Conservation (phyloP, 2,888 invertebrate genomes). For the Drosophila meridiana region DNA sequence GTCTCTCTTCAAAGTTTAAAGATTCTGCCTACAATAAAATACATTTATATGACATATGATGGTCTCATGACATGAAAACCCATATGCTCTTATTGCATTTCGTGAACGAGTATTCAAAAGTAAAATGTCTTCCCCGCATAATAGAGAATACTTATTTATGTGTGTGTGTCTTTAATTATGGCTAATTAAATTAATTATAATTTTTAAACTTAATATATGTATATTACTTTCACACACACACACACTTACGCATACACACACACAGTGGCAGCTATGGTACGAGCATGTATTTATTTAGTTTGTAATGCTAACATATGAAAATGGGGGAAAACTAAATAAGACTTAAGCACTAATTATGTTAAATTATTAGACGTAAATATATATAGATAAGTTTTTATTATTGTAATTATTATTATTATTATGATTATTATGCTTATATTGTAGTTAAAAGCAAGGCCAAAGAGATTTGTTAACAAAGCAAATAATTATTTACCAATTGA, state of each 20-base stretch:
- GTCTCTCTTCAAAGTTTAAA: neutral
- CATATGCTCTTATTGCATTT: neutral
- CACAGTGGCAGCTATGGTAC: constrained; percentile 20
- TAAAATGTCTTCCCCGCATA: constrained; percentile 60
- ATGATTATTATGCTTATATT: constrained; percentile 16
- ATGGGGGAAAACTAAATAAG: constrained; percentile 61
- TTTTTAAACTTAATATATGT: constrained; percentile 13
- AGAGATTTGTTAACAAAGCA: constrained; percentile 62
- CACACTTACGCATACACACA: constrained; percentile 10
- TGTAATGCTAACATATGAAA: constrained; percentile 48
- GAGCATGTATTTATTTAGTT: constrained; percentile 52
- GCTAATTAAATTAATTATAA: constrained; percentile 11
- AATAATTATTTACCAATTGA: constrained; percentile 33
- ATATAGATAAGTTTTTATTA: constrained; percentile 20
- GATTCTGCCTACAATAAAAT: neutral
- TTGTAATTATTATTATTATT: constrained; percentile 26
- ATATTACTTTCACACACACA: constrained; percentile 4
- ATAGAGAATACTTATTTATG: constrained; percentile 38
- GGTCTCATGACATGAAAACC: neutral
- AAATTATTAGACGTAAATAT: constrained; percentile 23
- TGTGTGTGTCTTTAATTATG: constrained; percentile 16
- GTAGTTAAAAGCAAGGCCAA: constrained; percentile 57
- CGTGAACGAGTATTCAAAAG: constrained; percentile 6
- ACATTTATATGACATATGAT: neutral
- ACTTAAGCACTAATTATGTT: constrained; percentile 53